Evolutionary conservation across 2,888 invertebrate species (phyloP), one percentile per base, ranked within the genome.

Genomic region (Halictus quadricinctus): DNA sequence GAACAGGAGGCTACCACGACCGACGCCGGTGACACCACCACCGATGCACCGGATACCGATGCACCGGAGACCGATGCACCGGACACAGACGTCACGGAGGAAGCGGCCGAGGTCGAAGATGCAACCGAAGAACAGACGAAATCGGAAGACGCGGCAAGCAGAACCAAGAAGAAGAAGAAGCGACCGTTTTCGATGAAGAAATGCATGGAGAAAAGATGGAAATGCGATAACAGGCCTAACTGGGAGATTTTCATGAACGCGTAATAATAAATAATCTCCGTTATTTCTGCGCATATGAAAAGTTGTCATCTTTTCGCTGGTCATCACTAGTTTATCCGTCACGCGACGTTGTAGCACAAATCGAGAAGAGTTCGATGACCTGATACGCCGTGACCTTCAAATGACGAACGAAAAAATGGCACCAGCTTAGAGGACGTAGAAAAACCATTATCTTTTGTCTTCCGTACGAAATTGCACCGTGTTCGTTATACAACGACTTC

Each of bases 211-310:
- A 58, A 90, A 70, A 80, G 36, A 72, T 84, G 79, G 83, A 76
- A 72, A 60, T 82, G 83, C 54, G 90, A 89, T 12, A 87, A 88
- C 0, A 76, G 84, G n/a, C 85, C 92, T 0, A 78, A 90, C 29
- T 93, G 93, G 93, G 86, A 88, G 13, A 73, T 86, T 70, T 93
- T 90, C 66, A 87, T 90, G 88, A 91, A 91, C 50, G 80, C 87
- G 93, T 93, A 87, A 90, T n/a, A n/a, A n/a, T n/a, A n/a, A n/a
- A n/a, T n/a, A n/a, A 48, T 48, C 15, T 18, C 7, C 7, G 50
- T 7, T 50, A 50, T 18, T 50, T 18, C 7, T 18, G 50, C 50
- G 50, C 0, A 18, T 7, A 50, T 18, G 6, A 50, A 50, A 6
- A 50, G 13, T 48, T 15, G 48, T 48, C 48, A 18, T 18, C 7